These are phyloP conservation scores for Chondrilla cf. caribensis DNA, from an alignment of 37 sponge, comb jelly and placozoan species.

Conservation along the genomic window DNA sequence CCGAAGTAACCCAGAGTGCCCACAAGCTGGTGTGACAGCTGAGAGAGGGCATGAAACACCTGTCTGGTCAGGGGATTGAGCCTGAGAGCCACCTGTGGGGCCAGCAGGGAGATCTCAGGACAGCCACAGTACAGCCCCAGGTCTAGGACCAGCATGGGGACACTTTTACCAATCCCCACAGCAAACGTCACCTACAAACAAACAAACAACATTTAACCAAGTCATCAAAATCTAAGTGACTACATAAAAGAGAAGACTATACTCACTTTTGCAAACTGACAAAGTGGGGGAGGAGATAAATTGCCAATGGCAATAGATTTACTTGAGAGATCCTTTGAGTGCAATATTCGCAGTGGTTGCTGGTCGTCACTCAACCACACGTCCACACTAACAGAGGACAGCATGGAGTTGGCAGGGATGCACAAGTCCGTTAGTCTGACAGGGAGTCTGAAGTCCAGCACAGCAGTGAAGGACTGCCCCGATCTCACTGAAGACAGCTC, in stretches of 20 bases:
- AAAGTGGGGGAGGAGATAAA: constrained; percentile 73
- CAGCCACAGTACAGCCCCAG: constrained; percentile 60
- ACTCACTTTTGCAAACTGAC: constrained; percentile 72
- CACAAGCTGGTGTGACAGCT: not conserved
- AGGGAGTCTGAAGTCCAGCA: constrained; percentile 49
- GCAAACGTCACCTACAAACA: constrained; percentile 52
- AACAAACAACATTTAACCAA: not conserved
- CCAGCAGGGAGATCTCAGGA: constrained; percentile 29
- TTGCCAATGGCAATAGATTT: constrained; percentile 68
- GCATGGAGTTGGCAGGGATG: constrained; percentile 44
- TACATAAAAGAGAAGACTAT: not conserved
- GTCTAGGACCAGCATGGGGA: constrained; percentile 44
- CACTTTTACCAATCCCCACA: constrained; percentile 32
- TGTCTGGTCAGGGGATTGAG: constrained; percentile 34
- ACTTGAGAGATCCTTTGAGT: constrained; percentile 56
- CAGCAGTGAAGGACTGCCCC: constrained; percentile 55
- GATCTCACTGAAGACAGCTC: constrained; percentile 55
- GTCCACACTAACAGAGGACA: constrained; percentile 74
- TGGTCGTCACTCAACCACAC: constrained; percentile 67
- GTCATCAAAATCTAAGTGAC: not conserved
- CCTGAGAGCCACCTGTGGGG: not conserved
- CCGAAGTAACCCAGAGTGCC: not conserved
- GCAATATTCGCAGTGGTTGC: constrained; percentile 51
- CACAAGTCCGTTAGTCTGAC: constrained; percentile 67
- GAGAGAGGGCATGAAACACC: not conserved